Evolutionary conservation across 2,797 vertebrate genomes (phyloP), one percentile per base, ranked within the genome.

Genomic region (Mionectes olivaceus): DNA sequence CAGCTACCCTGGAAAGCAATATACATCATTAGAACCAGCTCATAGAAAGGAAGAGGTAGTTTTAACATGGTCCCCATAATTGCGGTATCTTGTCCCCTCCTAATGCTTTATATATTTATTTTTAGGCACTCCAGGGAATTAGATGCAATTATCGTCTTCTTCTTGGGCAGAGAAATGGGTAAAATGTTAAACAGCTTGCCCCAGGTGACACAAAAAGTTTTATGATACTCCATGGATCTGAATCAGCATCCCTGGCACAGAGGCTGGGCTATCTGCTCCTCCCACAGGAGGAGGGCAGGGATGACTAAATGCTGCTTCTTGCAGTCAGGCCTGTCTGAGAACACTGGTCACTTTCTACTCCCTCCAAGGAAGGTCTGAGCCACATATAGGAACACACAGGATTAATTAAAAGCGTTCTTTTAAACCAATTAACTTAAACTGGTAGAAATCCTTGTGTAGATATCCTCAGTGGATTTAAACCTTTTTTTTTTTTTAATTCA

Each of bases 331-430:
- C 47, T 88, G 16, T 41, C 73, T 90, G 82, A 83, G 68, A 94
- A 57, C 0, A 1, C 22, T 39, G 44, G 22, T 56, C 81, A 80
- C 67, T 83, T 92, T 37, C 61, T 74, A 25, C 41, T 46, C 35
- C 87, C 89, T 94, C 78, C 1, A 0, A 92, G 71, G 39, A 85
- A 90, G 46, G 49, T 53, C 68, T 85, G 43, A 69, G 77, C 53
- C 68, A 92, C 78, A 75, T 94, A 70, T 50, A 94, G 75, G 49
- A 95, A 71, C 23, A 76, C 60, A 61, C 60, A 85, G 71, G 68
- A 94, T 95, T 96, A 97, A 97, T 95, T 95, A 94, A 95, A 95
- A 84, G 15, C 90, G 67, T 90, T 89, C 25, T 94, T 90, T 95
- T 92, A 94, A 95, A 95, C 60, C 90, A 90, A 95, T 95, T 95